phyloP scores from a whole-genome alignment of 2,797 vertebrate genomes.

The Novumbra hubbsi region DNA sequence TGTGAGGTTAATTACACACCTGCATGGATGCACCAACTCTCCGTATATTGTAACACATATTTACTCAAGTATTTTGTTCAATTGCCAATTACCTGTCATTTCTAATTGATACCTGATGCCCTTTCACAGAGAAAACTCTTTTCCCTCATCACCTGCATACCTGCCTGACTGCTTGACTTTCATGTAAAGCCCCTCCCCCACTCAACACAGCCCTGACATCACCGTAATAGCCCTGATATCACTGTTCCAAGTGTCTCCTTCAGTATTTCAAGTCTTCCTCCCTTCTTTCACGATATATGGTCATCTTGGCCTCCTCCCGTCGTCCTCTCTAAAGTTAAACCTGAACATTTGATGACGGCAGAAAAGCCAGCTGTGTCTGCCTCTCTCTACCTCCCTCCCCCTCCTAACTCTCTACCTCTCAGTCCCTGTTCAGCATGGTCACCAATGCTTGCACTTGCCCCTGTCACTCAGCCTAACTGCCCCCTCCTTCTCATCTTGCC shows the following conservation, averaged over 20 bases:
- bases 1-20: no score
- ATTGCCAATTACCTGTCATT: not conserved
- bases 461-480: conserved; percentile 73
- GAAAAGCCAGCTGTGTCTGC: conserved; percentile 51
- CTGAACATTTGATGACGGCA: conserved; percentile 61
- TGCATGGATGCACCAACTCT: no score
- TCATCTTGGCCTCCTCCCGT: conserved; percentile 38
- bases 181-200: conserved; percentile 21
- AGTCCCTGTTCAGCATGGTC: conserved; percentile 53
- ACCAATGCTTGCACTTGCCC: conserved; percentile 66
- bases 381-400: conserved; percentile 33
- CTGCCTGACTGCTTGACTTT: not conserved
- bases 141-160: not conserved
- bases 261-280: conserved; percentile 16
- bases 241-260: conserved; percentile 7
- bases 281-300: conserved; percentile 49
- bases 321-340: conserved; percentile 65
- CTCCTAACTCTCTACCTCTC: conserved; percentile 27
- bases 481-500: conserved; percentile 73
- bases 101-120: not conserved
- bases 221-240: conserved; percentile 38
- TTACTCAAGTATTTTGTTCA: no score
- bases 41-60: no score
- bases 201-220: conserved; percentile 20
- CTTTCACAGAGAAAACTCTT: not conserved